A percentile compares a stretch with the other conserved stretches of the same genome.
Evolutionary conservation across 2,797 vertebrate species (phyloP).

Genomic region (Helostoma temminkii): DNA sequence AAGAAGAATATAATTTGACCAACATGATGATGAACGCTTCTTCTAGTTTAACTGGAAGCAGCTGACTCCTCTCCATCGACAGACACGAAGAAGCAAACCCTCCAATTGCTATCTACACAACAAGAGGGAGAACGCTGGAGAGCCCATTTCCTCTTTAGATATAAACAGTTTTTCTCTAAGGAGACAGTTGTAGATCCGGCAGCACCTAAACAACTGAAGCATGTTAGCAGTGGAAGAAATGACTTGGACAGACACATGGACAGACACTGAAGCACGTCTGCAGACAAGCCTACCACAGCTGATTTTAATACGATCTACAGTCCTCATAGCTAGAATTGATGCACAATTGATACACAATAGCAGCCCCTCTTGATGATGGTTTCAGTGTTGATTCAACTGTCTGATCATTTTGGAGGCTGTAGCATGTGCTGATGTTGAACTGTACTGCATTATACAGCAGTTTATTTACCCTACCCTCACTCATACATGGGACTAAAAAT

Average conservation of each 20-base stretch:
- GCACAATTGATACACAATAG: too few species aligned
- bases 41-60: background rate
- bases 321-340: too few species aligned
- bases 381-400: too few species aligned
- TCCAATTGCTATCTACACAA: background rate
- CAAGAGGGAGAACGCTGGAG: background rate
- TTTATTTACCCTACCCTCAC: too few species aligned
- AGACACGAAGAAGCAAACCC: background rate
- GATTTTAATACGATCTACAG: too few species aligned
- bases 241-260: background rate
- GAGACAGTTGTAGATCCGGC: background rate
- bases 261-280: background rate
- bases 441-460: too few species aligned
- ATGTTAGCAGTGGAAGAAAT: background rate
- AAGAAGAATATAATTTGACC: background rate
- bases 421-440: too few species aligned
- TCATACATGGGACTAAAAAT: too few species aligned
- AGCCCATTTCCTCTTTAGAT: slow-evolving; percentile 33
- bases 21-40: background rate
- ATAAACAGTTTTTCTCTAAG: background rate
- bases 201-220: slow-evolving; percentile 10
- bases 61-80: background rate
- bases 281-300: background rate
- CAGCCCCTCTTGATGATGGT: too few species aligned
- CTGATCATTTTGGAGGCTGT: too few species aligned